A percentile compares a stretch with the other conserved stretches of the same genome.
Conservation (phyloP, 2,888 invertebrate genomes). For the Cantharis nigra region DNA sequence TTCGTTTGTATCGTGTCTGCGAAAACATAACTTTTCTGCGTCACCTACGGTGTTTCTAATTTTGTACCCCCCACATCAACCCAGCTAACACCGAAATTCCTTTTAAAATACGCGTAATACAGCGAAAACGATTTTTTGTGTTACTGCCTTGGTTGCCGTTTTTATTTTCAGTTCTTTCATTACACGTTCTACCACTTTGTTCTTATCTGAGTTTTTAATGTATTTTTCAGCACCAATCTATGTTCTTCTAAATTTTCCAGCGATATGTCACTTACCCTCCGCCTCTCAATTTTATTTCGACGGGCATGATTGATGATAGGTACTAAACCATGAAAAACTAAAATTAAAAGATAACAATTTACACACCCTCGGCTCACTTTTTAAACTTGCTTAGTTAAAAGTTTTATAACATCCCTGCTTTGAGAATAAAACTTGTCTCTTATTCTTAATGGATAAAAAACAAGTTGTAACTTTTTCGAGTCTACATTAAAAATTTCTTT, state of each 20-base stretch:
- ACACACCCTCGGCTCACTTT: constrained; percentile 11
- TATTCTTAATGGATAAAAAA: constrained; percentile 6
- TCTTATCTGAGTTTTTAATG: constrained; percentile 27
- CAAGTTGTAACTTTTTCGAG: neutral
- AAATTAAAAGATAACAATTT: constrained; percentile 25
- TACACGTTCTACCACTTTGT: constrained; percentile 31
- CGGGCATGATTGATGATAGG: constrained; percentile 17
- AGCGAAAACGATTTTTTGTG: constrained; percentile 28
- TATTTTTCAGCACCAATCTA: constrained; percentile 25
- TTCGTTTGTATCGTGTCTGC: constrained; percentile 27
- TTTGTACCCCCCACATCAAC: constrained; percentile 16
- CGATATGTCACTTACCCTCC: constrained; percentile 19
- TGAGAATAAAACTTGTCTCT: constrained; percentile 11
- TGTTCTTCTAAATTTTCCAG: constrained; percentile 20
- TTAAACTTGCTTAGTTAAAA: constrained; percentile 20
- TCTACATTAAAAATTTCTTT: neutral
- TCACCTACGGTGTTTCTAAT: constrained; percentile 35
- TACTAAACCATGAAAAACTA: constrained; percentile 5
- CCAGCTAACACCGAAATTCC: constrained; percentile 19
- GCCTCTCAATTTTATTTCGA: constrained; percentile 9
- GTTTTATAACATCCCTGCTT: constrained; percentile 17
- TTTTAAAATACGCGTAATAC: constrained; percentile 35
- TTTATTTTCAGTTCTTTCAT: constrained; percentile 27
- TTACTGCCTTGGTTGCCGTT: constrained; percentile 19
- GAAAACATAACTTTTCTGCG: constrained; percentile 29